These are phyloP conservation scores for Pagetopsis macropterus DNA, from an alignment of 2,797 vertebrate genomes.

Conservation along the genomic window DNA sequence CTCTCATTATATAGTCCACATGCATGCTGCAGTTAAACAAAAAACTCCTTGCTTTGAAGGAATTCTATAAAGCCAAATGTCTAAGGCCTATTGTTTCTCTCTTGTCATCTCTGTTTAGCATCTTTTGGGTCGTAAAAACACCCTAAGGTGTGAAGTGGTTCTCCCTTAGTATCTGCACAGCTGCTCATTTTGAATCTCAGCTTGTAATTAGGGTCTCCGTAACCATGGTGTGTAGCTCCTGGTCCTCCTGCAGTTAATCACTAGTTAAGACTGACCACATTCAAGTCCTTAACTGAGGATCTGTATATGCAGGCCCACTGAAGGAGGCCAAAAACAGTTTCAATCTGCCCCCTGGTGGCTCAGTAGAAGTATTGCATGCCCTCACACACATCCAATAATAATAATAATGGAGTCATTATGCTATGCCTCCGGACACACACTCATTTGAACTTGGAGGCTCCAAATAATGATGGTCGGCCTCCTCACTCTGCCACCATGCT, in stretches of 20 bases:
- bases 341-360: constrained; percentile 78
- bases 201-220: constrained; percentile 56
- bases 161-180: constrained; percentile 41
- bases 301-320: constrained; percentile 14
- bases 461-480: neutral
- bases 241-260: constrained; percentile 43
- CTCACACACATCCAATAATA: constrained; percentile 9
- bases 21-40: neutral
- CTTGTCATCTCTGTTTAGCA: constrained; percentile 15
- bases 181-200: constrained; percentile 40
- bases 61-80: constrained; percentile 13
- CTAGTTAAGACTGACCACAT: constrained; percentile 20
- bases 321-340: constrained; percentile 47
- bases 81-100: neutral
- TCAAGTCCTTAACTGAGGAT: constrained; percentile 10
- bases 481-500: constrained; percentile 6
- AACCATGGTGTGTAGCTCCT: constrained; percentile 62
- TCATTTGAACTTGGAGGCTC: neutral
- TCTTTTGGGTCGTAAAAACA: constrained; percentile 48
- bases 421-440: constrained; percentile 9
- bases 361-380: constrained; percentile 52
- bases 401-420: constrained; percentile 28
- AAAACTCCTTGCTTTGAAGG: constrained; percentile 3
- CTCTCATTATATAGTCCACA: neutral
- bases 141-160: constrained; percentile 59